Evolutionary conservation across 1,140 invertebrate genomes (phyloP).

Genomic region (Drosophila kanapiae): DNA sequence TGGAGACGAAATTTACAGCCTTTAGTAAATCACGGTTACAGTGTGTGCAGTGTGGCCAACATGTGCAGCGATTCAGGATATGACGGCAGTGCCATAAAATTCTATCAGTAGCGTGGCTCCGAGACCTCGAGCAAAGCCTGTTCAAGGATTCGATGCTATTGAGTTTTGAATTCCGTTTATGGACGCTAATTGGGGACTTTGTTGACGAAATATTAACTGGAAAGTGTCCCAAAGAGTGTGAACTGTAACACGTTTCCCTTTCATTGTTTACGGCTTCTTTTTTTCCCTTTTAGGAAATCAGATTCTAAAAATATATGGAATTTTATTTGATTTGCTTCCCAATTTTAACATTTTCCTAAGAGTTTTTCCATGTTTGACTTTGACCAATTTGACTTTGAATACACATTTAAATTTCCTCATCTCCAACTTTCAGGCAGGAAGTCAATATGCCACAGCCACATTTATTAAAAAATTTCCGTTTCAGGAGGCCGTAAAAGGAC

Average conservation of each 20-base stretch:
- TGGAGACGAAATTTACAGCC: constrained; percentile 58
- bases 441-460: constrained; percentile 18
- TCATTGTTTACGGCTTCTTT: neutral
- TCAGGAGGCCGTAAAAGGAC: constrained; percentile 20
- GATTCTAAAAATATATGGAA: neutral
- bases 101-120: constrained; percentile 13
- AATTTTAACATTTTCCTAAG: neutral
- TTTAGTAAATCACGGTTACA: constrained; percentile 36
- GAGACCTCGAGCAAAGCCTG: neutral
- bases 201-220: constrained; percentile 43
- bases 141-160: constrained; percentile 2
- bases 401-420: neutral
- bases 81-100: constrained; percentile 30
- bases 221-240: constrained; percentile 37
- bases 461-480: constrained; percentile 43
- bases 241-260: constrained; percentile 28
- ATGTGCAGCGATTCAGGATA: constrained; percentile 37
- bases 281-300: neutral
- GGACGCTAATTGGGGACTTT: constrained; percentile 48
- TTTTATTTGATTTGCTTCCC: neutral
- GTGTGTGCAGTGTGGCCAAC: constrained; percentile 11
- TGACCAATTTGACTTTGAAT: neutral
- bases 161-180: constrained; percentile 32
- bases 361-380: neutral
- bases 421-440: constrained; percentile 10